Percentiles rank a stretch among this genome's conserved stretches.
These are phyloP conservation scores for Hyperoplus immaculatus DNA, from an alignment of 2,797 vertebrate genomes.

Conservation along the genomic window DNA sequence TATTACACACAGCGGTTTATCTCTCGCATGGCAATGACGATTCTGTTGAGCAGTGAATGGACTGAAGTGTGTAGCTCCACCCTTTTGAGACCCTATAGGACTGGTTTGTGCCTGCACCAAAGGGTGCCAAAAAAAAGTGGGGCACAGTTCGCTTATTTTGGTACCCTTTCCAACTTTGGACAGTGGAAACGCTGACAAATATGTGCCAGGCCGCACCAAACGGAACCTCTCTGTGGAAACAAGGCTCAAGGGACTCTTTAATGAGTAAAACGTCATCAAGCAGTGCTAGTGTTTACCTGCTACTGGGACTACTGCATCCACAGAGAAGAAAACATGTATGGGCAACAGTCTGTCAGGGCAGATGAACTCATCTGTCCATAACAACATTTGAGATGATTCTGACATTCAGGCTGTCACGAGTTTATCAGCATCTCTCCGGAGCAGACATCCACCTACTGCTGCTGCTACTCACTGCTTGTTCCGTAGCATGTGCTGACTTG, in stretches of 20 bases:
- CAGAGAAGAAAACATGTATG: slow-evolving; percentile 17
- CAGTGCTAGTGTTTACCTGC: slow-evolving; percentile 31
- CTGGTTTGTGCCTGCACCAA: too few species aligned
- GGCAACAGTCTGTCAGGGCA: slow-evolving; percentile 9
- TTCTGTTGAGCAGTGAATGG: too few species aligned
- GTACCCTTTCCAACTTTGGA: too few species aligned
- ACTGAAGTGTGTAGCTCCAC: too few species aligned
- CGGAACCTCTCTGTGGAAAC: too few species aligned
- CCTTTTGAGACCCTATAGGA: too few species aligned
- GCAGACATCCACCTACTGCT: slow-evolving; percentile 23
- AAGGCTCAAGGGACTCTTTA: slow-evolving; percentile 12
- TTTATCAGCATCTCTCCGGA: slow-evolving; percentile 24
- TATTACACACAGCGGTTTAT: too few species aligned
- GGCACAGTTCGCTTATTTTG: too few species aligned
- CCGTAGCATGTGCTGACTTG: not conserved
- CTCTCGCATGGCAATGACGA: too few species aligned
- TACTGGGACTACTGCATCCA: slow-evolving; percentile 10
- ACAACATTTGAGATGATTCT: slow-evolving; percentile 24
- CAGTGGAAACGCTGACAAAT: too few species aligned
- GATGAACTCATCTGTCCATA: slow-evolving; percentile 34
- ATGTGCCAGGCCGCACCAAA: too few species aligned
- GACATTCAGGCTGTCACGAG: slow-evolving; percentile 31
- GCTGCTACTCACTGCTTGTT: slow-evolving; percentile 17
- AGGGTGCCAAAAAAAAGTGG: too few species aligned
- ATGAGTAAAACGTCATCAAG: slow-evolving; percentile 23